Evolutionary conservation across 2,113 vertebrate species (phyloP), one percentile per base, ranked within the genome.

Genomic region (Mungos mungo): DNA sequence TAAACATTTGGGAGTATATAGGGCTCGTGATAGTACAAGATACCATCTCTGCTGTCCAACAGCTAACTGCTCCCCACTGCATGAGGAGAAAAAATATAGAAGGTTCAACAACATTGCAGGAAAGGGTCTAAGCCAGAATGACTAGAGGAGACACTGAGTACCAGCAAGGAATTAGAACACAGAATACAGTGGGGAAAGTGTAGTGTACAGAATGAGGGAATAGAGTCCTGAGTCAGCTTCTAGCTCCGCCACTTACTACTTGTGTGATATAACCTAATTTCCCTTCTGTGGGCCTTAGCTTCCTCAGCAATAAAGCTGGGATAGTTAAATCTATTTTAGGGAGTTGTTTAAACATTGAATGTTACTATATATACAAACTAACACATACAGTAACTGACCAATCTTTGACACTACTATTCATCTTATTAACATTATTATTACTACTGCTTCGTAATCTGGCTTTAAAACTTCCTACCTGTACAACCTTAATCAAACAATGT

Each of bases 91-190:
- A 69, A 85, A 45, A 68, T 81, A 38, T 3, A 35, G 57, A 69
- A 25, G 47, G 65, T 14, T 45, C 66, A 35, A 18, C 0, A 4
- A 14, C 5, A 41, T 0, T 27, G 12, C 11, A 77, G 92, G 60
- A 41, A 1, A 65, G 3, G 10, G 11, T 27, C 14, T 45, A 69
- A 35, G 11, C 3, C 63, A 65, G 54, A 52, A 74, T 13, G 23
- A 80, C 10, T 2, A 6, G 21, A 2, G 13, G 31, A 52, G 57
- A 29, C 19, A 0, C 10, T 5, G 0, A 35, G 9, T 3, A 18
- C 19, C 29, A 27, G 2, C 8, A 5, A 35, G 38, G 23, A 86
- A 72, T 12, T 9, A 45, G 14, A 33, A 41, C 18, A 35, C 3
- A 45, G 54, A 84, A 45, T 13, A 25, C 5, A 31, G 5, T 13